A percentile compares a stretch with the other conserved stretches of the same genome.
These are phyloP conservation scores for Lasioglossum lativentre DNA, from an alignment of 2,888 invertebrate species.

Conservation along the genomic window DNA sequence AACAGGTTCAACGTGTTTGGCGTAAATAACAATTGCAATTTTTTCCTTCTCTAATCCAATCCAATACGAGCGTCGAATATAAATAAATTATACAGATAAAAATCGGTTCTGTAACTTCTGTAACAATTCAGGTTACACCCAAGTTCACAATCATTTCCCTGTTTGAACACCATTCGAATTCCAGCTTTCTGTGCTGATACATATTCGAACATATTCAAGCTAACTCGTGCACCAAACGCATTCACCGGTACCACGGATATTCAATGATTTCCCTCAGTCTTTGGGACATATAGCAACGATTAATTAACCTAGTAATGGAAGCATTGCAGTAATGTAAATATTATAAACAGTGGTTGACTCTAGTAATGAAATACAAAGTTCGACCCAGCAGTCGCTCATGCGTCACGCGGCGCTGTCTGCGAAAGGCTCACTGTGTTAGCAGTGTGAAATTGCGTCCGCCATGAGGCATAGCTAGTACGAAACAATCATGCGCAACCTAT, in stretches of 20 bases:
- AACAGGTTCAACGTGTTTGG: background rate
- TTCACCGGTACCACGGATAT: background rate
- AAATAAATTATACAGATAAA: no score
- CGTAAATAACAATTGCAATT: background rate
- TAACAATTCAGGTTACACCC: background rate
- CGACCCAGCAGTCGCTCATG: background rate
- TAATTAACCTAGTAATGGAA: background rate
- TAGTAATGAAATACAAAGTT: background rate
- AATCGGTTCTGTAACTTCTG: no score
- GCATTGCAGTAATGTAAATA: background rate
- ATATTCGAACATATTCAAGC: background rate
- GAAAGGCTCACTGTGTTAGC: slow-evolving; percentile 2
- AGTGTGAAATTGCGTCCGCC: background rate
- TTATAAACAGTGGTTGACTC: background rate
- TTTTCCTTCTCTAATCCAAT: background rate
- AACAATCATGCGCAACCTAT: slow-evolving; percentile 53
- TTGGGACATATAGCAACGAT: background rate
- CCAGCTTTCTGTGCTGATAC: background rate
- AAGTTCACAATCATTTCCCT: background rate
- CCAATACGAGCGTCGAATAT: background rate
- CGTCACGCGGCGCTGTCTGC: background rate
- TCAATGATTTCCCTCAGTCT: background rate
- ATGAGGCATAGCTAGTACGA: slow-evolving; percentile 12
- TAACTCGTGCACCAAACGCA: background rate
- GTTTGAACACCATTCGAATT: background rate